Base-by-base conservation (phyloP, 2,797 vertebrate species). In the Streptopelia turtur region DNA sequence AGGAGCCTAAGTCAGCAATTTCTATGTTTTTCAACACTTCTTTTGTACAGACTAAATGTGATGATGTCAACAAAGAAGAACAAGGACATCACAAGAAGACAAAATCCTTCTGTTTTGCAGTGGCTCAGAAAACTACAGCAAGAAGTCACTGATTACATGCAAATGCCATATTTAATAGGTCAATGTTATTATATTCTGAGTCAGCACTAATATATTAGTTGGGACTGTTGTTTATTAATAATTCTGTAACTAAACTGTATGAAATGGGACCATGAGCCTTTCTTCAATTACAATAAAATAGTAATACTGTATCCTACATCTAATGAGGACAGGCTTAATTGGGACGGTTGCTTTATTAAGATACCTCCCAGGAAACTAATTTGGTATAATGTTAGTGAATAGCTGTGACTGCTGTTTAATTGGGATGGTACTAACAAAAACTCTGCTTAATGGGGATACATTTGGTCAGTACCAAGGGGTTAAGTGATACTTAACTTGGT, bases 311-410 rank as follows among this genome's bases (percentile, higher is more conserved):
- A 97, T 95, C 95, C 96, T 97, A 87, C 86, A 79, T 96, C 95
- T 97, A 97, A 97, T 97, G 96, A 97, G 96, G 96, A 96, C 92
- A 94, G 96, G 91, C 95, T 97, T 97, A 97, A 97, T 97, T 97
- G 97, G 97, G 96, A 96, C 88, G 92, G 96, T 95, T 97, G 94
- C 95, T 96, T 97, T 97, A 97, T 97, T 97, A 97, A 97, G 97
- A 95, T 95, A 96, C 96, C 93, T 97, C 97, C 97, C 97, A 97
- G 96, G 97, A 97, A 97, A 97, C 96, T 96, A 96, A 97, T 97
- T 97, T 94, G 96, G 95, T 91, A 60, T 92, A 97, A 97, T 94
- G 95, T 91, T 96, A 96, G 94, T 97, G 97, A 97, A 97, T 97
- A 97, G 96, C 97, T 96, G 93, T 96, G 96, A 96, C 94, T 95